These are phyloP conservation scores for Jacana jacana DNA, from an alignment of 2,113 vertebrate genomes.

Conservation along the genomic window DNA sequence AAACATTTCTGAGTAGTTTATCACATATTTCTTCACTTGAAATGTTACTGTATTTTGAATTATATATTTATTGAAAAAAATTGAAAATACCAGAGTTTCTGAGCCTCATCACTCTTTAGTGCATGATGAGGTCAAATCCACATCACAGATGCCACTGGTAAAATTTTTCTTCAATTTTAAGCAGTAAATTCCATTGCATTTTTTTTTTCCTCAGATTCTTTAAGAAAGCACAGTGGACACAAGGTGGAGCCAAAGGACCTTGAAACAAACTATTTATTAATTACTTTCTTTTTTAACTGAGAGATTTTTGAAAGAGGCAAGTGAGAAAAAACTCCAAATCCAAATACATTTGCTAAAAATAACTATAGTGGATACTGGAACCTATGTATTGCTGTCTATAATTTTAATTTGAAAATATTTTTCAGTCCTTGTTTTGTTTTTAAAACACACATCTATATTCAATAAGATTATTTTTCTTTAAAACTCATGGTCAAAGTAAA, in stretches of 20 bases:
- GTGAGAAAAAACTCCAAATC: neutral
- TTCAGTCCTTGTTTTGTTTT: constrained; percentile 19
- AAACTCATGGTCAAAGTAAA: neutral
- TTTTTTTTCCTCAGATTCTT: neutral
- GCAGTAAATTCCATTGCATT: neutral
- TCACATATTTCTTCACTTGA: neutral
- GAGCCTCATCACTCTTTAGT: neutral
- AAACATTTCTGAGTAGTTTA: neutral
- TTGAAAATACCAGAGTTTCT: neutral
- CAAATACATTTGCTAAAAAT: constrained; percentile 28
- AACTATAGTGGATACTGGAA: constrained; percentile 1
- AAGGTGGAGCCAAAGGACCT: constrained; percentile 73
- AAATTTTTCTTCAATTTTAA: neutral
- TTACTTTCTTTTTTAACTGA: neutral
- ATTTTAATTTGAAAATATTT: constrained; percentile 25
- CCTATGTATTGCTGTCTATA: neutral
- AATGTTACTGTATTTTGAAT: neutral
- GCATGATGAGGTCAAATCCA: neutral
- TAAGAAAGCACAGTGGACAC: neutral
- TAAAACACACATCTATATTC: neutral
- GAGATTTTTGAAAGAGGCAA: neutral
- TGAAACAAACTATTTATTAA: neutral
- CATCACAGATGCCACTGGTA: accelerated
- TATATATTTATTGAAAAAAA: neutral
- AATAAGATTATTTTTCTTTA: neutral